These are phyloP conservation scores for Kryptolebias ocellatus DNA, from an alignment of 2,797 vertebrate species.

Conservation along the genomic window DNA sequence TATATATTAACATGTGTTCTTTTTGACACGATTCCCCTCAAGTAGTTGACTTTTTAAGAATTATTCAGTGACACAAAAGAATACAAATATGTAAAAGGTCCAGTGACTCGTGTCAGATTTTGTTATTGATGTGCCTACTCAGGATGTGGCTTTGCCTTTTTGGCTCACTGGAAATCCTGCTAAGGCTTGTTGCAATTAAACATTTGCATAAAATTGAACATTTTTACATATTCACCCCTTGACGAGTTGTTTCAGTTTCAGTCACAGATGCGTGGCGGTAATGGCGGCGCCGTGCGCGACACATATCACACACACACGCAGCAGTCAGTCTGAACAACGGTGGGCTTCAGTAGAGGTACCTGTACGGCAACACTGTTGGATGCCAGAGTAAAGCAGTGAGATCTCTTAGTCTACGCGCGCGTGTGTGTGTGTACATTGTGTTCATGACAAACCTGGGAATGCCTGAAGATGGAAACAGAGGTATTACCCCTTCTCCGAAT, in stretches of 20 bases:
- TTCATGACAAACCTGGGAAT: conserved; percentile 50
- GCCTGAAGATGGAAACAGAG: conserved; percentile 42
- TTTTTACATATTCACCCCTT: background rate
- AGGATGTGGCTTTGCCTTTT: background rate
- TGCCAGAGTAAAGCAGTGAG: background rate
- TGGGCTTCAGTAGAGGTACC: no score
- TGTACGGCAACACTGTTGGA: no score
- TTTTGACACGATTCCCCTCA: no score
- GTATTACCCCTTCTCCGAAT: conserved; percentile 68
- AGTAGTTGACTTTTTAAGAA: no score
- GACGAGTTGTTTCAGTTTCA: conserved; percentile 9
- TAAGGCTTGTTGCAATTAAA: background rate
- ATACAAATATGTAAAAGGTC: background rate
- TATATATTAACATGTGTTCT: no score
- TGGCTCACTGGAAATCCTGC: background rate
- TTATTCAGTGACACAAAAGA: no score
- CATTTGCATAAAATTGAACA: conserved; percentile 2
- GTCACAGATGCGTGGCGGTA: background rate
- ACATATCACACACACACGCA: background rate
- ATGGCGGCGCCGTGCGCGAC: background rate
- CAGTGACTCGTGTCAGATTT: background rate
- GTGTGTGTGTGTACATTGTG: background rate
- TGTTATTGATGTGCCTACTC: background rate
- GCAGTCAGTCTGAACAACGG: no score
- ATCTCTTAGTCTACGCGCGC: conserved; percentile 1